Base-by-base conservation (phyloP, 2,888 invertebrate genomes). In the Eupithecia inturbata region DNA sequence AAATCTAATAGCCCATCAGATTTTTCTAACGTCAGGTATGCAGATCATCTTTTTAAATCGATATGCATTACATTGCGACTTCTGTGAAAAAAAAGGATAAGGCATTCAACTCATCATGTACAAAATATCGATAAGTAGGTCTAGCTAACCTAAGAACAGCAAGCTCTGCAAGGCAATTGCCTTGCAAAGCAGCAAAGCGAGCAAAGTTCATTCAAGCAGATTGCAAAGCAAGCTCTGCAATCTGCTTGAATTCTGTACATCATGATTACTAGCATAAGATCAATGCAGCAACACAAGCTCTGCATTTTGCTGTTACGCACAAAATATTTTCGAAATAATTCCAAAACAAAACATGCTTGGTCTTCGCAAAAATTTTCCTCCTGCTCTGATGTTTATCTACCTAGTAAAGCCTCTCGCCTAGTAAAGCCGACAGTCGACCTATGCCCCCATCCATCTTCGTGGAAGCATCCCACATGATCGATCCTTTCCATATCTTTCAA, bases 371-470 rank as follows among this genome's bases (percentile, higher is more conserved):
- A 19, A 33, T 64, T 64, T 64, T 64, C n/a, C 12, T n/a, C 10
- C 36, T 22, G 22, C 5, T 36, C 12, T 4, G 33, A 64, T 33
- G 33, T 64, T 19, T 36, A 64, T 64, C 64, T 64, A 31, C 62
- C 60, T 60, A n/a, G 26, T 53, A 60, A 70, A 69, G 39, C 45
- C 39, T 31, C n/a, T n/a, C n/a, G n/a, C n/a, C n/a, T n/a, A n/a
- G n/a, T n/a, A n/a, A n/a, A n/a, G n/a, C n/a, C n/a, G n/a, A n/a
- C n/a, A n/a, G 70, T 14, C 69, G 73, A 78, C 75, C 78, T 63
- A 45, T 76, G 75, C 63, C 70, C 39, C 68, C 70, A 74, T 78
- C 70, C 53, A 77, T 78, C 75, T 77, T 71, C 14, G 39, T 75
- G 57, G 67, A 67, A 67, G 70, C 67, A 72, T 63, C 69, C 69